Base-by-base conservation (phyloP, 1,140 invertebrate genomes). In the Rhyacophila brunnea region DNA sequence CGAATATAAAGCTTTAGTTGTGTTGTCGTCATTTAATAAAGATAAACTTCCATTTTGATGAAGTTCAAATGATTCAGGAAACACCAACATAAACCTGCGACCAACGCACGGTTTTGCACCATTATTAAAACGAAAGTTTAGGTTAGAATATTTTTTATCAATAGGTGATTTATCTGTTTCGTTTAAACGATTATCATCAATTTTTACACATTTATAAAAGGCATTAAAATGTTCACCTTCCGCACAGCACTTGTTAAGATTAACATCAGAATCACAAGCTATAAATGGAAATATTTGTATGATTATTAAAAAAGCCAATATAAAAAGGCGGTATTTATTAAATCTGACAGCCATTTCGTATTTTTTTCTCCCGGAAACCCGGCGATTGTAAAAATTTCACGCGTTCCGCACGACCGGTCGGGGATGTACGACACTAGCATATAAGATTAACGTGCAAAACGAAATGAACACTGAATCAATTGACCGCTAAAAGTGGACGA, bases 231-330 rank as follows among this genome's bases (percentile, higher is more conserved):
- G 40, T 58, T 58, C 18, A 19, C 28, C 56, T 34, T 20, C 56
- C 28, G 47, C 13, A 44, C 56, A 58, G 20, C 56, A 58, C 38
- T 58, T 57, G 46, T 57, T 57, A 32, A 57, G 14, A 6, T 23
- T 28, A 10, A 28, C 3, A 28, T 28, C 23, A 3, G 23, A 28
- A 28, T 28, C 23, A 28, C 23, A 28, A 28, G 23, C 23, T 3
- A 28, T 9, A 9, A 28, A 28, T 9, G 23, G 4, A 5, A 28
- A 28, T 9, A 28, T 28, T 9, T 3, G 9, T 28, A 9, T n/a
- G n/a, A n/a, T 28, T 28, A 28, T 28, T 5, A 28, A 28, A 28
- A 28, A 3, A 28, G 23, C 9, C 23, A 28, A 28, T 5, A 28
- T 5, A 3, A 28, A 28, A 28, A n/a, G n/a, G n/a, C n/a, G n/a